Percentiles rank a stretch among this genome's conserved stretches.
Evolutionary conservation across 2,113 vertebrate species (phyloP).

Genomic region (Panthera uncia): DNA sequence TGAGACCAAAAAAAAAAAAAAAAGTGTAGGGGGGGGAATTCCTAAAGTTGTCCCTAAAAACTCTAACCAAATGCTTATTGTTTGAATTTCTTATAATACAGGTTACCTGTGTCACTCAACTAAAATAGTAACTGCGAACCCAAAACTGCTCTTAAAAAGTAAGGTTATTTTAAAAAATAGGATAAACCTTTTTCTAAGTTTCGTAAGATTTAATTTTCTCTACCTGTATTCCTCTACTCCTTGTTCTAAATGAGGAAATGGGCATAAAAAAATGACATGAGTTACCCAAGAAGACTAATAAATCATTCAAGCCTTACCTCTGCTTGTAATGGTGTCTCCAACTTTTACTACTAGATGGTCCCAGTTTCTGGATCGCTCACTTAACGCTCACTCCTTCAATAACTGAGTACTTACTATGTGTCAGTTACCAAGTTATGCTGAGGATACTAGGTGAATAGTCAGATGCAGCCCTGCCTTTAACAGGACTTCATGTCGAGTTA

Average conservation of each 20-base stretch:
- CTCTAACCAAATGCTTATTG: background rate
- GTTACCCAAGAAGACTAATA: conserved; percentile 23
- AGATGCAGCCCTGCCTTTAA: background rate
- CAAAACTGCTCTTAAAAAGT: background rate
- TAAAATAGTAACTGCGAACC: background rate
- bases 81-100: background rate
- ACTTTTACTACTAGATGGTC: background rate
- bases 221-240: conserved; percentile 13
- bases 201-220: conserved; percentile 29
- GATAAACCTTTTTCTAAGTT: background rate
- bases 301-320: background rate
- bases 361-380: background rate
- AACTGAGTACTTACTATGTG: background rate
- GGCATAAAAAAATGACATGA: background rate
- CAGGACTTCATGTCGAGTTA: background rate
- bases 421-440: background rate
- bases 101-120: background rate
- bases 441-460: background rate
- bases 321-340: conserved; percentile 24
- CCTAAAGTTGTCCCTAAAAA: background rate
- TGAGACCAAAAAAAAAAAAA: background rate
- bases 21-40: background rate
- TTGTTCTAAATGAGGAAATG: conserved; percentile 40
- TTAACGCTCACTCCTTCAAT: background rate
- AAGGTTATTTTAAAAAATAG: background rate